phyloP scores from a whole-genome alignment of 2,797 vertebrate genomes.

The Hemitrygon akajei region DNA sequence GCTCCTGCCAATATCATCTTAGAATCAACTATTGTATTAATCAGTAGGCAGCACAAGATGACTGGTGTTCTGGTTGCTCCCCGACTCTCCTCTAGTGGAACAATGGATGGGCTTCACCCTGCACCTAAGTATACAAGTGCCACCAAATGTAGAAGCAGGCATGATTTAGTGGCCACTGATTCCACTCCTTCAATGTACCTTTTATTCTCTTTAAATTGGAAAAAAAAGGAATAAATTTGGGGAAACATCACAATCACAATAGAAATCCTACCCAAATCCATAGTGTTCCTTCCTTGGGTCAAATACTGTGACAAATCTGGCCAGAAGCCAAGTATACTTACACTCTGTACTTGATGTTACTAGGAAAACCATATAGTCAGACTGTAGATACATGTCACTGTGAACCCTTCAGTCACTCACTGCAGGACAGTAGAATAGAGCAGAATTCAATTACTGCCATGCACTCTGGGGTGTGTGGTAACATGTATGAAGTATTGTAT shows the following conservation, averaged over 20 bases:
- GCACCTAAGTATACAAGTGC: neutral
- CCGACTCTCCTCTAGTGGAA: neutral
- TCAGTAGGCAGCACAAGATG: neutral
- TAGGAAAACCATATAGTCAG: neutral
- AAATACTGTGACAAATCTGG: neutral
- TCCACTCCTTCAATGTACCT: neutral
- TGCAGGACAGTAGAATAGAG: neutral
- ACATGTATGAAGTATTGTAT: neutral
- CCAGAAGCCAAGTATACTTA: neutral
- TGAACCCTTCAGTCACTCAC: neutral
- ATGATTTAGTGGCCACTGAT: neutral
- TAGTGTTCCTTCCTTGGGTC: neutral
- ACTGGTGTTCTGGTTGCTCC: neutral
- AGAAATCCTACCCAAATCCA: neutral
- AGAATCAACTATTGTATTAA: neutral
- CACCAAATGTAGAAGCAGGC: neutral
- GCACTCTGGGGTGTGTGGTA: neutral
- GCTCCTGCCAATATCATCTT: neutral
- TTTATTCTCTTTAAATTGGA: neutral
- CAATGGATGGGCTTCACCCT: neutral
- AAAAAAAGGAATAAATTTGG: neutral
- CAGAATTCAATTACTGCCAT: neutral
- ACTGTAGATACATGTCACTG: neutral
- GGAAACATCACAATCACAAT: too few species aligned
- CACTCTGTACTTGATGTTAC: neutral